These are phyloP conservation scores for Bovichtus diacanthus DNA, from an alignment of 2,797 vertebrate genomes.

Conservation along the genomic window DNA sequence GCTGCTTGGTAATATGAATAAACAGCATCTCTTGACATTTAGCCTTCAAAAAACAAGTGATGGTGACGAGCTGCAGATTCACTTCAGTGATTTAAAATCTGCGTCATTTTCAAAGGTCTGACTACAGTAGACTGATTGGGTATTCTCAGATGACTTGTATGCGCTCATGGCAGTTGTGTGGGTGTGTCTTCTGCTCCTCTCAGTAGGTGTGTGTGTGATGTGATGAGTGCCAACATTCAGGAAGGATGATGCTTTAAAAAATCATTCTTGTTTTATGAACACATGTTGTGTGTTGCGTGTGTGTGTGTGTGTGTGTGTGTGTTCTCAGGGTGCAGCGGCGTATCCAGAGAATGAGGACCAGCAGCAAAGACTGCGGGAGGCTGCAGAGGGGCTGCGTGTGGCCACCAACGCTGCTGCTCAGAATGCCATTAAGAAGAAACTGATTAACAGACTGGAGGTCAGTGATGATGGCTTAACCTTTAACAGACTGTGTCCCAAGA, in stretches of 20 bases:
- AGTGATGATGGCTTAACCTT: slow-evolving; percentile 6
- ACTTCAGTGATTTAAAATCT: slow-evolving; percentile 26
- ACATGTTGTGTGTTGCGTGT: slow-evolving; percentile 21
- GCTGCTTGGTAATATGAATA: slow-evolving; percentile 18
- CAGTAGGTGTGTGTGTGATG: slow-evolving; percentile 13
- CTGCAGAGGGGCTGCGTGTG: slow-evolving; percentile 94
- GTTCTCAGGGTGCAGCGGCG: slow-evolving; percentile 92
- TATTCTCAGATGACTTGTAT: not conserved
- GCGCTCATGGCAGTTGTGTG: not conserved
- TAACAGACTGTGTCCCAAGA: not conserved
- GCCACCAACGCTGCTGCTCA: slow-evolving; percentile 98
- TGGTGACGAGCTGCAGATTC: slow-evolving; percentile 18
- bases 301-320: slow-evolving; percentile 13
- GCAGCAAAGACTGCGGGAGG: slow-evolving; percentile 95
- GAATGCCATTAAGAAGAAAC: slow-evolving; percentile 99
- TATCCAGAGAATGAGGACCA: slow-evolving; percentile 98
- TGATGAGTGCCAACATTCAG: not conserved
- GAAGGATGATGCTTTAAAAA: not conserved
- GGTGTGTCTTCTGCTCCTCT: not conserved
- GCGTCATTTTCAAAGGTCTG: slow-evolving; percentile 7
- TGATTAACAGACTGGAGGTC: slow-evolving; percentile 94
- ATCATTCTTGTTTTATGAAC: not conserved
- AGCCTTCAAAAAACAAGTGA: slow-evolving; percentile 16
- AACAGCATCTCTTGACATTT: slow-evolving; percentile 23
- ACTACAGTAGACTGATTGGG: not conserved